These are phyloP conservation scores for Brachionus manjavacas DNA, from an alignment of 1,140 invertebrate species.

Conservation along the genomic window DNA sequence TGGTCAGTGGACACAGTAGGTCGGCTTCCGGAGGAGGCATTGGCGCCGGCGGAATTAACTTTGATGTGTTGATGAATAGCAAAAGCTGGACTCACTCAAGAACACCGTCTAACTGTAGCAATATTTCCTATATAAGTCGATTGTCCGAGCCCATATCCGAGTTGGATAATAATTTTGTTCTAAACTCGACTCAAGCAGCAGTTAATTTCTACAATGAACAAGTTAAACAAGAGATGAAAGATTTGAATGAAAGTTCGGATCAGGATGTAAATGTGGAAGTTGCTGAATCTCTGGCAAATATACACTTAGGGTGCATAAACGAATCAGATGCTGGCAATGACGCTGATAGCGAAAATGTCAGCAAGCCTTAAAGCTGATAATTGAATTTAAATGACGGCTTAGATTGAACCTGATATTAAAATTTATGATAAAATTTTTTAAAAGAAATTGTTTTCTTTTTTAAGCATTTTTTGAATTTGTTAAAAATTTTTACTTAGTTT, in stretches of 20 bases:
- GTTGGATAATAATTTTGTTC: background rate
- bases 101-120: slow-evolving; percentile 37
- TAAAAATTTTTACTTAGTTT: background rate
- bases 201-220: slow-evolving; percentile 29
- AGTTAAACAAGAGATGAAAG: slow-evolving; percentile 36
- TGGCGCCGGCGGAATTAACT: background rate
- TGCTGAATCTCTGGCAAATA: background rate
- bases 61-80: background rate
- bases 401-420: background rate
- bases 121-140: slow-evolving; percentile 35
- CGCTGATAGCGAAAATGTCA: background rate
- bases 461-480: background rate
- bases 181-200: background rate
- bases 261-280: background rate
- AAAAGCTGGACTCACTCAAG: slow-evolving; percentile 34
- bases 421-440: background rate
- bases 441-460: background rate
- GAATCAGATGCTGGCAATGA: slow-evolving; percentile 33
- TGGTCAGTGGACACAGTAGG: background rate
- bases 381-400: background rate
- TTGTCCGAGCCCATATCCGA: slow-evolving; percentile 34
- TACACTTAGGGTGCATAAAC: slow-evolving; percentile 24
- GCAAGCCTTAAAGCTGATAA: background rate
- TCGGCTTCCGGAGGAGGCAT: background rate
- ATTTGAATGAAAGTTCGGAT: background rate